A percentile compares a stretch with the other conserved stretches of the same genome.
phyloP scores from a whole-genome alignment of 2,113 vertebrate species.

The Cephalopholis sonnerati region DNA sequence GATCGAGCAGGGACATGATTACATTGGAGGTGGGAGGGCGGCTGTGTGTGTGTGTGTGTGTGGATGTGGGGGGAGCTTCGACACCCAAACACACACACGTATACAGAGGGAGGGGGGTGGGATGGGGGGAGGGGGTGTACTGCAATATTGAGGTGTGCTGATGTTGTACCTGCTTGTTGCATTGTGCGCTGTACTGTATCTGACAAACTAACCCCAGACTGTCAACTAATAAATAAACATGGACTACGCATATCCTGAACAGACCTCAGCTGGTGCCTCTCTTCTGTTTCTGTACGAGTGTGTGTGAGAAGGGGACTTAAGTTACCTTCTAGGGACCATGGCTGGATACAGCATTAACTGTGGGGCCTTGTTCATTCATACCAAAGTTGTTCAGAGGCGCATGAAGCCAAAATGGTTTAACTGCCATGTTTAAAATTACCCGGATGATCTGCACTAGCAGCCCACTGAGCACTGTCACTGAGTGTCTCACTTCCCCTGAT shows the following conservation, averaged over 20 bases:
- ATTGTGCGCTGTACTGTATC: conserved; percentile 81
- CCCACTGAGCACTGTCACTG: no score
- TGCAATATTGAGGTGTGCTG: conserved; percentile 68
- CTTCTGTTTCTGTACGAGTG: not conserved
- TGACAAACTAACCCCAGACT: conserved; percentile 74
- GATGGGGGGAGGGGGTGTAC: not conserved
- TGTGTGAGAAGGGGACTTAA: not conserved
- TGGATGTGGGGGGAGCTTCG: not conserved
- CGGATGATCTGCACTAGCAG: no score
- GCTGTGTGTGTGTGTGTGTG: conserved; percentile 11
- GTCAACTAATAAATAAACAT: conserved; percentile 79
- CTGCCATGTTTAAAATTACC: no score
- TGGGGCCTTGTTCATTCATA: no score
- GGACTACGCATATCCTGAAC: conserved; percentile 67
- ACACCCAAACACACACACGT: not conserved
- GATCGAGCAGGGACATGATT: conserved; percentile 23
- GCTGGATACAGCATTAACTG: no score
- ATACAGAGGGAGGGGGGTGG: no score
- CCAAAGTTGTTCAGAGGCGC: no score
- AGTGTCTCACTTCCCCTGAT: no score
- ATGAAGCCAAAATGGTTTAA: no score
- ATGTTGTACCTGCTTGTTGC: conserved; percentile 81
- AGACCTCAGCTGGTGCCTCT: not conserved
- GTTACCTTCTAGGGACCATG: no score
- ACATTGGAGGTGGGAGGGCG: not conserved